Percentiles rank a stretch among this genome's conserved stretches.
phyloP scores from a whole-genome alignment of 1,140 invertebrate species.

The Zaprionus nigranus region DNA sequence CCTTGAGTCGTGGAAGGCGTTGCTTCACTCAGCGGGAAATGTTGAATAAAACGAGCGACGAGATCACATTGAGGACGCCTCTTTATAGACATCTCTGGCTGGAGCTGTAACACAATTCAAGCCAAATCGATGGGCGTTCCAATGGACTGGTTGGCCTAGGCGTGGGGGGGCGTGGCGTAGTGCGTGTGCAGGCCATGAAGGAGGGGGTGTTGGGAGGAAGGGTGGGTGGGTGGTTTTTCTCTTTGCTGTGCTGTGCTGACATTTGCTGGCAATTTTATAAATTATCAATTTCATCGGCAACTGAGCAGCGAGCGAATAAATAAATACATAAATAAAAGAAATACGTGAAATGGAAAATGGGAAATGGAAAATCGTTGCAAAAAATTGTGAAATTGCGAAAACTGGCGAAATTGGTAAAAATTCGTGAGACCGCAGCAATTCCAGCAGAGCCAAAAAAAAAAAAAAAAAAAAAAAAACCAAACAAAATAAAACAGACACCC shows the following conservation, averaged over 20 bases:
- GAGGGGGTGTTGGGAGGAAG: neutral
- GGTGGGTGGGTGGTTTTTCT: neutral
- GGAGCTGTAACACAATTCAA: constrained; percentile 6
- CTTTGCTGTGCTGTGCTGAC: constrained; percentile 39
- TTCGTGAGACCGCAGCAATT: constrained; percentile 69
- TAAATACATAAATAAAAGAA: constrained; percentile 62
- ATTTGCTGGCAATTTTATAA: constrained; percentile 77
- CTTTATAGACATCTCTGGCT: neutral
- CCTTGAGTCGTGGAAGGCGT: neutral
- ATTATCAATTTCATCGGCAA: constrained; percentile 74
- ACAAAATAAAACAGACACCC: neutral
- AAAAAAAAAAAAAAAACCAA: constrained; percentile 22
- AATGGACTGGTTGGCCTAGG: neutral
- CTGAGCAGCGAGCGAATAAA: constrained; percentile 50
- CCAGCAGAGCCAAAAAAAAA: constrained; percentile 29
- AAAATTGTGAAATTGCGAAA: constrained; percentile 54
- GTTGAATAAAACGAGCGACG: neutral
- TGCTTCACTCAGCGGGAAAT: neutral
- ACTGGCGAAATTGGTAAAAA: constrained; percentile 62
- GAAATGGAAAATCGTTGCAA: constrained; percentile 28
- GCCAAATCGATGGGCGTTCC: constrained; percentile 22
- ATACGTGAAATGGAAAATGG: constrained; percentile 38
- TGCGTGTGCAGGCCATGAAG: neutral
- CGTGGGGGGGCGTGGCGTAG: neutral
- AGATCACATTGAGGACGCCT: constrained; percentile 3